These are phyloP conservation scores for Thymallus thymallus DNA, from an alignment of 2,113 vertebrate species.

Conservation along the genomic window DNA sequence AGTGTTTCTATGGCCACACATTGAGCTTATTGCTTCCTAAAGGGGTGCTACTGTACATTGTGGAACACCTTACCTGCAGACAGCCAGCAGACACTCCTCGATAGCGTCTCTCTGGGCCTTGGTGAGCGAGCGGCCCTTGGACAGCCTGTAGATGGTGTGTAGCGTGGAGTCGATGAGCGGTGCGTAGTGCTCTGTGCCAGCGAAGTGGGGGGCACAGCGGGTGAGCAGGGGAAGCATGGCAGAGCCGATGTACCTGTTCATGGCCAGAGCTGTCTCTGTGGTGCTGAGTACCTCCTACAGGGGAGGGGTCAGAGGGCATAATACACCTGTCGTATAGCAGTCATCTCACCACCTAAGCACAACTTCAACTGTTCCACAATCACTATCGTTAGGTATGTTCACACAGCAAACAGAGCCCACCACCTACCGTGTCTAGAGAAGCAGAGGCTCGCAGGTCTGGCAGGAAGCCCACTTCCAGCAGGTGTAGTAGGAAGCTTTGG, in stretches of 20 bases:
- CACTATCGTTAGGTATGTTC: too few species aligned
- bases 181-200: constrained; percentile 89
- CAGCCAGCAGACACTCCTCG: constrained; percentile 92
- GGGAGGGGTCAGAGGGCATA: background rate
- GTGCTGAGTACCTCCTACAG: constrained; percentile 88
- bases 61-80: constrained; percentile 84
- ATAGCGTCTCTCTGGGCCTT: constrained; percentile 97
- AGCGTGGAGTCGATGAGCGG: constrained; percentile 91
- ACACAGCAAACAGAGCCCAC: background rate
- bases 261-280: constrained; percentile 91
- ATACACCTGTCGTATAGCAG: background rate
- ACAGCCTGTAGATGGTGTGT: constrained; percentile 94
- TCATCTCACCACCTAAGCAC: too few species aligned
- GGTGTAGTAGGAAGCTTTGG: constrained; percentile 91
- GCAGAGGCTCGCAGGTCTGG: constrained; percentile 92
- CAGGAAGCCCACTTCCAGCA: constrained; percentile 95
- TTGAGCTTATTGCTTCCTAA: background rate
- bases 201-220: constrained; percentile 92
- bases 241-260: constrained; percentile 93
- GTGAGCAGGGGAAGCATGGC: constrained; percentile 92
- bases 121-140: constrained; percentile 94
- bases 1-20: constrained; percentile 5
- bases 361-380: too few species aligned
- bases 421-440: constrained; percentile 89
- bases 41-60: background rate